A percentile compares a stretch with the other conserved stretches of the same genome.
phyloP scores from a whole-genome alignment of 2,888 invertebrate species.

The Caenorhabditis drosophilae region DNA sequence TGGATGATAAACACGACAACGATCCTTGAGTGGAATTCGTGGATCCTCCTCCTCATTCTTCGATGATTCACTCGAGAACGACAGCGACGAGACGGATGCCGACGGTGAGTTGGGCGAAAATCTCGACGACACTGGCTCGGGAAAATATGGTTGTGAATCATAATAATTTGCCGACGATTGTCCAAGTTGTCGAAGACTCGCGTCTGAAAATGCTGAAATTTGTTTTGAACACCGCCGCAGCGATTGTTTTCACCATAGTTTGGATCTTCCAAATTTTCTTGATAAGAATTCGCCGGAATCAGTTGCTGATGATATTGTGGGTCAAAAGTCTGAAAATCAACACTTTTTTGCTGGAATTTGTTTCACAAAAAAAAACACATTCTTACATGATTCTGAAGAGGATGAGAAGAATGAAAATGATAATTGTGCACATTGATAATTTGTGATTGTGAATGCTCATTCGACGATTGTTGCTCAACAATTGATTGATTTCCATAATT shows the following conservation, averaged over 20 bases:
- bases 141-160: too few species aligned
- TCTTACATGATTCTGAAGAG: background rate
- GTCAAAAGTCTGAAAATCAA: constrained; percentile 6
- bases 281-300: background rate
- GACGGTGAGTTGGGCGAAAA: constrained; percentile 9
- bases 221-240: too few species aligned
- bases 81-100: constrained; percentile 17
- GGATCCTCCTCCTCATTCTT: constrained; percentile 25
- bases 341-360: constrained; percentile 12
- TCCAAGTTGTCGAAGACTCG: too few species aligned
- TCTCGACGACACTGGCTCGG: background rate
- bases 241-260: too few species aligned
- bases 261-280: background rate
- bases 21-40: constrained; percentile 19
- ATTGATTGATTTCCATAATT: background rate
- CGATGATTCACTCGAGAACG: constrained; percentile 24
- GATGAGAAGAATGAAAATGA: constrained; percentile 29
- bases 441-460: background rate
- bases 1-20: constrained; percentile 20
- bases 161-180: too few species aligned
- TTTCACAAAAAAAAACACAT: background rate
- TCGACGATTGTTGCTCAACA: background rate
- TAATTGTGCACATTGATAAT: constrained; percentile 38
- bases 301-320: constrained; percentile 1
- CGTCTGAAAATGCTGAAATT: too few species aligned